A percentile compares a stretch with the other conserved stretches of the same genome.
Evolutionary conservation across 2,113 vertebrate species (phyloP).

Genomic region (Lutjanus erythropterus): DNA sequence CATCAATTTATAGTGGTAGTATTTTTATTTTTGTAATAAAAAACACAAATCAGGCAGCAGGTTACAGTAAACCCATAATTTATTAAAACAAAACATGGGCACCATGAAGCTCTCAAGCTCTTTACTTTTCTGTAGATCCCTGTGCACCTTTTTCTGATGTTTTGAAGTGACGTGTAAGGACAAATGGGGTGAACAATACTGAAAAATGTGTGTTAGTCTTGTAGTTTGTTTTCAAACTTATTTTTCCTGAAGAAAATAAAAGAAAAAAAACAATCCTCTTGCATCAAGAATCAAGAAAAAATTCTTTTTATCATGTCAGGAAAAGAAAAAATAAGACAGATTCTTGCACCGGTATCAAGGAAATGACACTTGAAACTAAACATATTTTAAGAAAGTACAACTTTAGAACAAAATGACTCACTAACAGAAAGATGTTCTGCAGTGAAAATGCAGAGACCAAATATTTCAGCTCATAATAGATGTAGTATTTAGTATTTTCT

Average conservation of each 20-base stretch:
- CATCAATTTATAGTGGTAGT: too few relatives aligned
- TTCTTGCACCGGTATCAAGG: background rate
- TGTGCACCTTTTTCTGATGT: accelerated
- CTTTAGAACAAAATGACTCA: background rate
- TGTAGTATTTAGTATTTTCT: background rate
- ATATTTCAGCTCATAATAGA: background rate
- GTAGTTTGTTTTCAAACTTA: background rate
- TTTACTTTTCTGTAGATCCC: background rate
- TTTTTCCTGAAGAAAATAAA: background rate
- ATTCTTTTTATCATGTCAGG: background rate
- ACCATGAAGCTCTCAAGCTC: too few relatives aligned
- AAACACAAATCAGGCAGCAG: too few relatives aligned
- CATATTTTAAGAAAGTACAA: background rate
- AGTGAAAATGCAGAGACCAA: background rate
- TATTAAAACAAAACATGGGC: too few relatives aligned
- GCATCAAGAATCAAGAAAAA: too few relatives aligned
- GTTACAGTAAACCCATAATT: too few relatives aligned
- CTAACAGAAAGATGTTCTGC: background rate
- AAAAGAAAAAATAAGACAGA: background rate
- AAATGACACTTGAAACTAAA: background rate
- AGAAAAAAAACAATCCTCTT: background rate
- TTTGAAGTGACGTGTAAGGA: background rate
- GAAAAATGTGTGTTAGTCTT: background rate
- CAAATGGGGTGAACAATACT: background rate
- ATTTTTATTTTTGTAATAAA: too few relatives aligned